Evolutionary conservation across 2,888 invertebrate genomes (phyloP), one percentile per base, ranked within the genome.

Genomic region (Chrysina gloriosa): DNA sequence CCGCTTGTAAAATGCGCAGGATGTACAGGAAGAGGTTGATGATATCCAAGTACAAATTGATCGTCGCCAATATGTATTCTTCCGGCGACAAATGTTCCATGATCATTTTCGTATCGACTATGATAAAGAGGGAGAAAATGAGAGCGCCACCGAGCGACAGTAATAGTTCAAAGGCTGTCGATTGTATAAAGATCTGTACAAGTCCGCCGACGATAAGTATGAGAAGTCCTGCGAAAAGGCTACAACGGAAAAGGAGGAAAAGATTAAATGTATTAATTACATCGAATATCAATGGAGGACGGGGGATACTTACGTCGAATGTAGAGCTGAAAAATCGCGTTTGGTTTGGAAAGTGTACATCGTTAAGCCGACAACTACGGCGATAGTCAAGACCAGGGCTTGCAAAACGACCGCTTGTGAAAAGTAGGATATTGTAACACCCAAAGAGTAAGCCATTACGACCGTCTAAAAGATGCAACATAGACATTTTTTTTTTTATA

Each of bases 21-120:
- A 94, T 90, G 80, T 93, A 89, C 14, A 94, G 78, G 84, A 96
- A 96, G 72, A 95, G 84, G 82, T 95, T 95, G 72, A 96, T 86
- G 68, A 96, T 93, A 78, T 96, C 95, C 85, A 95, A 86, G 81
- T 96, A 96, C 45, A 96, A 85, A 81, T 92, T 93, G 79, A 95
- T 92, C 0, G 94, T 92, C 1, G 94, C 94, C 56, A 93, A 83
- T 75, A 96, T 94, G 82, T 96, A 96, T 79, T 96, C 95, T 80
- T 96, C 95, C 0, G 95, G 90, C 0, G 93, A 93, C 61, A 93
- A 84, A 2, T 86, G 88, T 72, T 89, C 88, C 93, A 94, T 93
- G 84, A 95, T 87, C 84, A 92, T 87, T 80, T 94, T 93, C 0
- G 94, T 93, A 83, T 96, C 96, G 78, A 90, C 92, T 73, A 95